These are phyloP conservation scores for Valencia hispanica DNA, from an alignment of 2,797 vertebrate species.

Conservation along the genomic window DNA sequence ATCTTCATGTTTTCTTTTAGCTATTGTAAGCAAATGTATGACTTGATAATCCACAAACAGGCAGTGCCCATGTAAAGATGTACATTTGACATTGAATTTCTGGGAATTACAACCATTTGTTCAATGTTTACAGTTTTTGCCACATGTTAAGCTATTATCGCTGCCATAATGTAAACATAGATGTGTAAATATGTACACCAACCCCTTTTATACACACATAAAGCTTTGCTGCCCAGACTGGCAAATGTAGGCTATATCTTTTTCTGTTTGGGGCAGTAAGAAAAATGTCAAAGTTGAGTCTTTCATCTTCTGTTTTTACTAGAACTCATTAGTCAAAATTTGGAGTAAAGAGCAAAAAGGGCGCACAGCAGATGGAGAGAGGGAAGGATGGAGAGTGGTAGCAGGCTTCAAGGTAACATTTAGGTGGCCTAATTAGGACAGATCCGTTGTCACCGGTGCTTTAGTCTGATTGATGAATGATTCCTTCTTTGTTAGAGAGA, in stretches of 20 bases:
- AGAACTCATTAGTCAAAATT: constrained; percentile 66
- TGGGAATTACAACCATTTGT: constrained; percentile 54
- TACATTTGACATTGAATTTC: constrained; percentile 47
- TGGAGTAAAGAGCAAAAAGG: constrained; percentile 24
- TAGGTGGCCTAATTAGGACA: constrained; percentile 81
- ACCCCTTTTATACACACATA: constrained; percentile 1
- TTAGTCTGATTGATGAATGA: constrained; percentile 88
- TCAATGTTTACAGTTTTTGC: constrained; percentile 51
- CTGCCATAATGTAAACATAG: constrained; percentile 40
- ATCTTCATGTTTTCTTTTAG: constrained; percentile 10
- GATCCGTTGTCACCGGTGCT: constrained; percentile 82
- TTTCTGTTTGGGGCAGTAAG: constrained; percentile 7
- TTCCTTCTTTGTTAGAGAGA: constrained; percentile 77
- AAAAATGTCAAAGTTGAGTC: constrained; percentile 23
- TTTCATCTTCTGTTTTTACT: constrained; percentile 39
- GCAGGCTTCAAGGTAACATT: constrained; percentile 80
- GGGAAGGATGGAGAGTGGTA: constrained; percentile 57
- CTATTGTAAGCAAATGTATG: constrained; percentile 8
- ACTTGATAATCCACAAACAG: constrained; percentile 18
- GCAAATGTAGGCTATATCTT: constrained; percentile 3
- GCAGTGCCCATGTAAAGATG: constrained; percentile 29
- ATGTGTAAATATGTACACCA: constrained; percentile 36
- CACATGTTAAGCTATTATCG: constrained; percentile 48
- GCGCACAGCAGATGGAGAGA: constrained; percentile 23
- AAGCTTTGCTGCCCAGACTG: constrained; percentile 7